These are phyloP conservation scores for Drosophila nigromelanica DNA, from an alignment of 1,140 invertebrate species.

Conservation along the genomic window DNA sequence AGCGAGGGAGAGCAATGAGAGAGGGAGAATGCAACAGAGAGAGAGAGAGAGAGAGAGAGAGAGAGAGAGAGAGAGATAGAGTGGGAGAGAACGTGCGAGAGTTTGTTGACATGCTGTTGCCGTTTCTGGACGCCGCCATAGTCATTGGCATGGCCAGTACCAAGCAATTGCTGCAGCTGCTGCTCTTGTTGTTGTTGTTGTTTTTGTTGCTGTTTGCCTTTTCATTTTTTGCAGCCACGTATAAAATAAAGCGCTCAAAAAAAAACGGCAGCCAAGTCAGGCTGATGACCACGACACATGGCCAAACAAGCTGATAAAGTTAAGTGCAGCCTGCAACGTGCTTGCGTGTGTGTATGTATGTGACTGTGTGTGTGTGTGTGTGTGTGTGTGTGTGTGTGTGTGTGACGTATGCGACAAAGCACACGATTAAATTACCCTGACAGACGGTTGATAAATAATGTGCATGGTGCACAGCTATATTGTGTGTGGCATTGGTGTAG, in stretches of 20 bases:
- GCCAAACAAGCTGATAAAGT: slow-evolving; percentile 73
- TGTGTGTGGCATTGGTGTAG: slow-evolving; percentile 1
- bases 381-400: slow-evolving; percentile 10
- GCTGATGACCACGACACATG: slow-evolving; percentile 22
- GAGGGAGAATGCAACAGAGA: neutral
- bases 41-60: neutral
- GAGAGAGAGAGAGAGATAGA: neutral
- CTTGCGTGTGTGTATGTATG: neutral
- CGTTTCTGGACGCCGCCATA: slow-evolving; percentile 18
- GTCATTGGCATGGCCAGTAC: slow-evolving; percentile 1
- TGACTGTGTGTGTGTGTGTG: neutral
- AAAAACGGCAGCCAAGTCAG: slow-evolving; percentile 8
- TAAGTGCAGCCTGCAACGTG: slow-evolving; percentile 58
- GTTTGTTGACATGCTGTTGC: slow-evolving; percentile 61
- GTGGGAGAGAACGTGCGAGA: neutral
- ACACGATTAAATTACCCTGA: slow-evolving; percentile 72
- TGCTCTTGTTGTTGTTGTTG: neutral
- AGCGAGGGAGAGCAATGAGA: neutral
- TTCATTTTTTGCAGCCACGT: slow-evolving; percentile 7
- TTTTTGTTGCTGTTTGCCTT: neutral
- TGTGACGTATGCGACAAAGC: slow-evolving; percentile 65
- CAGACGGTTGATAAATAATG: slow-evolving; percentile 71
- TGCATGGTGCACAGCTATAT: slow-evolving; percentile 24
- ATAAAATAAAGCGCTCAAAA: slow-evolving; percentile 25
- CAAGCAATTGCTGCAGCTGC: neutral